Percentiles rank a stretch among this genome's conserved stretches.
Conservation (phyloP, 2,113 vertebrate genomes). For the Myiopsitta monachus region DNA sequence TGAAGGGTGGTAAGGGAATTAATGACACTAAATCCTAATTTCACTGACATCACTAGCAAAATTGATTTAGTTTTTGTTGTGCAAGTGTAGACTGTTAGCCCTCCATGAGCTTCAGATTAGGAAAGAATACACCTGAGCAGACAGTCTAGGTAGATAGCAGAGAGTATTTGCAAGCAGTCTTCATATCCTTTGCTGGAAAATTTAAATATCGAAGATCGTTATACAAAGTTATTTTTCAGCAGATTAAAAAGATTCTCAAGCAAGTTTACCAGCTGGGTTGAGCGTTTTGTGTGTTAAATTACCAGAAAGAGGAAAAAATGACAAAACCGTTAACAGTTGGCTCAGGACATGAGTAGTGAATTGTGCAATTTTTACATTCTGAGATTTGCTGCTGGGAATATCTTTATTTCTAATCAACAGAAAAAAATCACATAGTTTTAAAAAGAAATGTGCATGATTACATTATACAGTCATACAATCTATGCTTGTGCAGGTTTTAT, state of each 20-base stretch:
- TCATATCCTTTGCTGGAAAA: not conserved
- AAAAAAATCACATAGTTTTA: conserved; percentile 31
- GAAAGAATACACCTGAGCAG: conserved; percentile 2
- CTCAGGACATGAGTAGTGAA: not conserved
- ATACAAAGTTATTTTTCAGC: not conserved
- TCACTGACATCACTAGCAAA: not conserved
- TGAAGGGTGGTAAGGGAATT: not conserved
- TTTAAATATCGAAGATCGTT: not conserved
- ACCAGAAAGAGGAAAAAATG: not conserved
- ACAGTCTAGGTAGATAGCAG: not conserved
- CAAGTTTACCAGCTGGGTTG: not conserved
- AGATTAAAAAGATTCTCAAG: not conserved
- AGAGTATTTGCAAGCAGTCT: conserved; percentile 9
- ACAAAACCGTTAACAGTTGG: not conserved
- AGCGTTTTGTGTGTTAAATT: not conserved
- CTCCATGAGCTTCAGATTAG: not conserved
- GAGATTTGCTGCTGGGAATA: not conserved
- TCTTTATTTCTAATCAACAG: conserved; percentile 23
- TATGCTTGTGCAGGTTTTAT: not conserved
- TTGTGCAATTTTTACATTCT: not conserved
- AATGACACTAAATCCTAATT: not conserved
- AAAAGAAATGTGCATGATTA: conserved; percentile 42
- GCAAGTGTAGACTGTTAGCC: not conserved
- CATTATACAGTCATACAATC: conserved; percentile 32
- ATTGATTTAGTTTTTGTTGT: not conserved